A percentile compares a stretch with the other conserved stretches of the same genome.
These are phyloP conservation scores for Pomacea canaliculata DNA, from an alignment of 2,888 invertebrate genomes.

Conservation along the genomic window DNA sequence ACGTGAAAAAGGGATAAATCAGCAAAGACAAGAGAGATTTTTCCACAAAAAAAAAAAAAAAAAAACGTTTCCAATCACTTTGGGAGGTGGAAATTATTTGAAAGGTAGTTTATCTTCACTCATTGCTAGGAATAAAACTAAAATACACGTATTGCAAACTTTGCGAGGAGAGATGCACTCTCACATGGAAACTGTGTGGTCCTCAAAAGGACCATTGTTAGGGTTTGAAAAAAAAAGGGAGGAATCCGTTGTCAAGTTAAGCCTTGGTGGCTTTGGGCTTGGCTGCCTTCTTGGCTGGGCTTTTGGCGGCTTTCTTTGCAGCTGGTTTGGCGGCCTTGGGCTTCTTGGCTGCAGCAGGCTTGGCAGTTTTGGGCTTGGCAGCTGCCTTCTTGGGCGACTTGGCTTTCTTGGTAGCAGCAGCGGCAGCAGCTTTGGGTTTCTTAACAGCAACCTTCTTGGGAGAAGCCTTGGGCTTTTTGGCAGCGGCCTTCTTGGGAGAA, in stretches of 20 bases:
- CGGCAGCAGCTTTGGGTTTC: constrained; percentile 11
- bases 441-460: constrained; percentile 30
- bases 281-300: constrained; percentile 8
- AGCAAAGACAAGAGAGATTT: too few relatives aligned
- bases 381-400: constrained; percentile 25
- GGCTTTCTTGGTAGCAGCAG: constrained; percentile 19
- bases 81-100: too few relatives aligned
- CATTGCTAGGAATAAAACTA: too few relatives aligned
- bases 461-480: constrained; percentile 15
- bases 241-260: neutral
- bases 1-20: too few relatives aligned
- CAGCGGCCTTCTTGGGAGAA: neutral
- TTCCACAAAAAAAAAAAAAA: too few relatives aligned
- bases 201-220: constrained; percentile 32
- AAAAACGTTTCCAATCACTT: too few relatives aligned
- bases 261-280: too few relatives aligned
- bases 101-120: too few relatives aligned
- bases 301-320: neutral
- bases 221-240: neutral
- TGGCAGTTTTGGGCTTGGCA: constrained; percentile 22
- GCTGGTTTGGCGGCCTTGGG: constrained; percentile 19
- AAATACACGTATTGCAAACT: too few relatives aligned
- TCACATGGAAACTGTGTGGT: constrained; percentile 22
- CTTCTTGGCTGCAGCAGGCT: constrained; percentile 28
- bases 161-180: constrained; percentile 1